Evolutionary conservation across 2,797 vertebrate species (phyloP), one percentile per base, ranked within the genome.

Genomic region (Gallinago solitaria): DNA sequence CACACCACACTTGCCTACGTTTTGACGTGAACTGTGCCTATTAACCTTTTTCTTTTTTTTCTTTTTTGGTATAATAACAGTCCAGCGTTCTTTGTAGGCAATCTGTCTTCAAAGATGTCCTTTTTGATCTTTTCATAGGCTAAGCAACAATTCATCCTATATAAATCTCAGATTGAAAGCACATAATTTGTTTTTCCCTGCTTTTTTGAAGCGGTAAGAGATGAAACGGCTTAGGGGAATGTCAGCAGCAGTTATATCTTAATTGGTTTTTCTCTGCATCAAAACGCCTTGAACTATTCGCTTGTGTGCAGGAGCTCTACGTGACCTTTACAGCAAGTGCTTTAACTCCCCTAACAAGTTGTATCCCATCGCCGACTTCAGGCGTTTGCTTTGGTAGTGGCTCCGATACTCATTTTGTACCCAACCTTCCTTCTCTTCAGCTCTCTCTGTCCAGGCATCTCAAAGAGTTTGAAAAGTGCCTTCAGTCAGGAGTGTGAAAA

Each of bases 81-180:
- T 90, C 86, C 45, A 6, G 51, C 2, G 6, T 41, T 87, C 92
- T 69, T 86, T 95, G 91, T 81, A 93, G 78, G 68, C 5, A 21
- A 64, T 83, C 85, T 92, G 48, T 63, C 83, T 94, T 94, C 92
- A 90, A 87, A 93, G 85, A 76, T 89, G 43, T 82, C 70, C 74
- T 93, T 94, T 97, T 96, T 96, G 83, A 91, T 96, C 94, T 95
- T 95, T 92, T 95, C 90, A 89, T 90, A 95, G 68, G 71, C 94
- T 94, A 95, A 95, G 93, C 93, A 97, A 93, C 94, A 89, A 86
- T 91, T 85, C 96, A 91, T 53, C 74, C 83, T 91, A 54, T 91
- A 96, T 93, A 97, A 96, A 96, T 90, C 91, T 95, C 65, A 82
- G 93, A 91, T 68, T 88, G 94, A 91, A 94, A 89, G 90, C 37